Base-by-base conservation (phyloP, 2,888 invertebrate species). In the Alloscopus bannaensis region DNA sequence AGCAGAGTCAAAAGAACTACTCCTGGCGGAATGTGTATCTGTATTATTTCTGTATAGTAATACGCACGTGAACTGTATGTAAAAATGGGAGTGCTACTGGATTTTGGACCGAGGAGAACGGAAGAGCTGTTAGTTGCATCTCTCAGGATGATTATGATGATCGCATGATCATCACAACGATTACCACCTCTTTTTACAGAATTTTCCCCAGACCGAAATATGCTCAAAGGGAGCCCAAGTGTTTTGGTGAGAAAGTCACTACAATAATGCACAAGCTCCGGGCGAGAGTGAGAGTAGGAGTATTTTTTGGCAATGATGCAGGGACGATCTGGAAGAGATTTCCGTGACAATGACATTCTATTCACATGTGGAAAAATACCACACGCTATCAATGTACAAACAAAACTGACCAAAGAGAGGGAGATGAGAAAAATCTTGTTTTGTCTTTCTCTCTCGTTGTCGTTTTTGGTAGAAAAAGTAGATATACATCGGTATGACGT, bases 151-250 rank as follows among this genome's bases (percentile, higher is more conserved):
- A 65, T 73, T 50, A 73, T 64, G 62, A 57, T 73, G 73, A 73
- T 73, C 50, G 42, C 28, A 31, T n/a, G 47, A 59, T 52, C 47
- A 64, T 60, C 64, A 64, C 72, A 72, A 40, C 62, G 40, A 72
- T 72, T 72, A 72, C 72, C 72, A 72, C 72, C 72, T 72, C 64
- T 72, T 66, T 72, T 72, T 72, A 69, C 69, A 69, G n/a, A n/a
- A 69, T 55, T 36, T 69, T 47, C 69, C 28, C 66, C 36, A 28
- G 28, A 3, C 52, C 4, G 24, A 22, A 26, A n/a, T 3, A 16
- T 52, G 18, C 3, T 18, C 16, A 52, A 52, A 24, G 29, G 57
- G 24, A 57, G 29, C 8, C 16, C 8, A 47, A n/a, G 3, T 6
- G n/a, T 11, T 47, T 47, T 47, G 8, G 47, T 47, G 13, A 13